phyloP scores from a whole-genome alignment of 2,113 vertebrate genomes.

The Lepus timidus region DNA sequence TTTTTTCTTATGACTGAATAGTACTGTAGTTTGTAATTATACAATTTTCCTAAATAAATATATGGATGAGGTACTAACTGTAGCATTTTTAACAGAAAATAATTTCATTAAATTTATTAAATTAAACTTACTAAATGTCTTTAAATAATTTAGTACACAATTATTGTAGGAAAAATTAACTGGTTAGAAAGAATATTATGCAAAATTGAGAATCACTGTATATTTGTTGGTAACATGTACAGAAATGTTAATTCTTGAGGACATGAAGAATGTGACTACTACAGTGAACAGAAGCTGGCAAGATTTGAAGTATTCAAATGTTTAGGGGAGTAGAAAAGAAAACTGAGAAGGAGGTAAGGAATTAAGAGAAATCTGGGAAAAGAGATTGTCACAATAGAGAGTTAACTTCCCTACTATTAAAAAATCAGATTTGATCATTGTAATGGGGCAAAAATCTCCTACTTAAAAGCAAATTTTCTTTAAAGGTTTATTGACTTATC shows the following conservation, averaged over 20 bases:
- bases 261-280: not conserved
- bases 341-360: not conserved
- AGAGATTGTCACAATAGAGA: not conserved
- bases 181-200: not conserved
- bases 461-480: not conserved
- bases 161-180: not conserved
- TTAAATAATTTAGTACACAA: not conserved
- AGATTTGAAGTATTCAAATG: not conserved
- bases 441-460: not conserved
- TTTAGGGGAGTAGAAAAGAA: not conserved
- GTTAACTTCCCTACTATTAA: not conserved
- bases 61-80: not conserved
- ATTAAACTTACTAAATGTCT: not conserved
- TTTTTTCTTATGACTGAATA: no score
- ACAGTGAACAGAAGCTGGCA: not conserved
- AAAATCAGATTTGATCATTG: not conserved
- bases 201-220: not conserved
- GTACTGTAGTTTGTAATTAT: no score
- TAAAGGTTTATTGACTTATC: no score
- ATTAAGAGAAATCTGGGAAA: not conserved
- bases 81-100: not conserved
- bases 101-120: not conserved
- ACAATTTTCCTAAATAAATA: not conserved
- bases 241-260: not conserved
- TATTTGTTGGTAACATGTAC: not conserved